Evolutionary conservation across 35 echinoderm and acorn worm species (phyloP), one percentile per base, ranked within the genome.

Genomic region (Strongylocentrotus purpuratus): DNA sequence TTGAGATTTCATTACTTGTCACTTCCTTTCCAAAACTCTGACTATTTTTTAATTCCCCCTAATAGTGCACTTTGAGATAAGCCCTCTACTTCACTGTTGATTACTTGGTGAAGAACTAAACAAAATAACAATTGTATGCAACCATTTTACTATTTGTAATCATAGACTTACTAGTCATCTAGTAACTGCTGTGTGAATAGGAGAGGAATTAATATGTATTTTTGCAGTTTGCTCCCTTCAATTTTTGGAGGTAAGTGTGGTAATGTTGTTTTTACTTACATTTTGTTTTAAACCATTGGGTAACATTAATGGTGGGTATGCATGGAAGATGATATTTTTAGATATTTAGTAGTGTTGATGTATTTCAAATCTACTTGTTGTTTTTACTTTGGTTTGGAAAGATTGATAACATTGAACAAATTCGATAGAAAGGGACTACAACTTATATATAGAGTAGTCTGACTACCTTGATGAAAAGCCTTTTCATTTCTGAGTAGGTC

Each of bases 21-120:
- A 78, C 65, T 78, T 78, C 65, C 65, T 78, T 78, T 78, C 65
- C 65, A 78, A 78, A 78, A 78, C 65, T 78, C 65, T 7, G 65
- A 15, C 65, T 78, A 78, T 78, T 78, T 41, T 78, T n/a, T 78
- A 78, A 78, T 78, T 78, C 65, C 20, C n/a, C 28, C 65, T 28
- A 22, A 78, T n/a, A 78, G 65, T 78, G 65, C 20, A 78, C 4
- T 11, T 22, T 78, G 65, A 78, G 65, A 78, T 78, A 78, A 78
- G 65, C 7, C 65, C 35, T 41, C 35, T 41, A 41, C 65, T 78
- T 28, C 65, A 78, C 2, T n/a, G 28, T 28, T 78, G 65, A 78
- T n/a, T 78, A 28, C 4, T 78, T 22, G 7, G 22, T 28, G 0
- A 9, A 18, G 65, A 78, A n/a, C 25, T 28, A 28, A 78, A 78